Evolutionary conservation across 2,888 invertebrate genomes (phyloP), one percentile per base, ranked within the genome.

Genomic region (Anarsia innoxiella): DNA sequence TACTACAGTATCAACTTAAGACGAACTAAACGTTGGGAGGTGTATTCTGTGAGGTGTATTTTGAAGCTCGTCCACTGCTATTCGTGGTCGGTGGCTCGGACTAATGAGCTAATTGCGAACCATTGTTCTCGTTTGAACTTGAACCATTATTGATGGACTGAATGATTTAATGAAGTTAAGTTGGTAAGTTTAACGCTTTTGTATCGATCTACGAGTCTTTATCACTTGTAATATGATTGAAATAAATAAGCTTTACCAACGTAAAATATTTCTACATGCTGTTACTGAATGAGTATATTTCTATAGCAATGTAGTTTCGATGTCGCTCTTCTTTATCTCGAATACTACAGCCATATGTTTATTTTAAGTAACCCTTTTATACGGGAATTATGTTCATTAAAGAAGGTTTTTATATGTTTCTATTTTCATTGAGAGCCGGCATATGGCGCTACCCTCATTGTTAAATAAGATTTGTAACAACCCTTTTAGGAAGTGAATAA

Each of bases 351-450:
- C 48, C 39, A 40, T 23, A 12, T 43, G 57, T 73, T 74, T 77
- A 78, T 82, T 83, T 76, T 75, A 75, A 68, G 64, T 68, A 78
- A 77, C 82, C 83, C 82, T 79, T 83, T 82, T 76, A 80, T 76
- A 78, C 58, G 60, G 71, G 74, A 78, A 83, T 82, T 77, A 78
- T 59, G 77, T 80, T 82, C 79, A 83, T 84, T 84, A 83, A 68
- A 70, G 50, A 60, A 41, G 53, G 61, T 76, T 80, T 82, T 82
- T 77, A 69, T 73, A 67, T 53, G 62, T 58, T 68, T 76, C 80
- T 83, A 82, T 74, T 71, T 68, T 47, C 49, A 68, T 57, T 52
- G 44, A 48, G 53, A 57, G 51, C 30, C 52, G 46, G 56, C 73
- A 75, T 65, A 55, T 74, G 74, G 59, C 47, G 41, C 48, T 49